Evolutionary conservation across 2,113 vertebrate genomes (phyloP).

Genomic region (Cyprinodon brontotheroides): DNA sequence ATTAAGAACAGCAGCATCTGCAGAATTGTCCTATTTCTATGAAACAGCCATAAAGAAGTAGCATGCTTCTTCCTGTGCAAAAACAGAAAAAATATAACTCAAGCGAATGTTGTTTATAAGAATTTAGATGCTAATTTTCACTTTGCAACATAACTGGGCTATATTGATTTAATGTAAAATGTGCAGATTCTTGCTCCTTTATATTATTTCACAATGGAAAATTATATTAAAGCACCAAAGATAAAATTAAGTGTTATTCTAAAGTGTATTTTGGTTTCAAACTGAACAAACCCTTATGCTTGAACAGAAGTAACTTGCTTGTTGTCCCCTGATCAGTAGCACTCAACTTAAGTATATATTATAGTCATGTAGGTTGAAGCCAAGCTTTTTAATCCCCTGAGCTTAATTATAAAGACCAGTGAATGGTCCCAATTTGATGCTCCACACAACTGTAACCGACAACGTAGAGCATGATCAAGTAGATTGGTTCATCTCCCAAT

Average conservation of each 20-base stretch:
- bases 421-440: neutral
- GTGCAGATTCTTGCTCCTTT: too few species aligned
- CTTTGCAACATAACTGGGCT: too few species aligned
- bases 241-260: too few species aligned
- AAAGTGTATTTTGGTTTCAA: neutral
- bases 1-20: too few species aligned
- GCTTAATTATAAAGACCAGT: neutral
- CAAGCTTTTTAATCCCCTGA: neutral
- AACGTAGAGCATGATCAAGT: neutral
- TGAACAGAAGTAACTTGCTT: neutral
- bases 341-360: neutral
- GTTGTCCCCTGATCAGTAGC: neutral
- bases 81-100: too few species aligned
- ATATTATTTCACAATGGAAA: too few species aligned
- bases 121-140: too few species aligned
- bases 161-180: too few species aligned
- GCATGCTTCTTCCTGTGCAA: too few species aligned
- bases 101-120: too few species aligned
- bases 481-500: neutral
- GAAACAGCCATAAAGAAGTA: too few species aligned
- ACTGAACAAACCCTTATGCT: neutral
- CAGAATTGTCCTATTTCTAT: too few species aligned
- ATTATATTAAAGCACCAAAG: neutral
- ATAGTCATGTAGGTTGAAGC: neutral
- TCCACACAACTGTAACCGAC: neutral